phyloP scores from a whole-genome alignment of 2,888 invertebrate genomes.

The Gonocerus acuteangulatus region DNA sequence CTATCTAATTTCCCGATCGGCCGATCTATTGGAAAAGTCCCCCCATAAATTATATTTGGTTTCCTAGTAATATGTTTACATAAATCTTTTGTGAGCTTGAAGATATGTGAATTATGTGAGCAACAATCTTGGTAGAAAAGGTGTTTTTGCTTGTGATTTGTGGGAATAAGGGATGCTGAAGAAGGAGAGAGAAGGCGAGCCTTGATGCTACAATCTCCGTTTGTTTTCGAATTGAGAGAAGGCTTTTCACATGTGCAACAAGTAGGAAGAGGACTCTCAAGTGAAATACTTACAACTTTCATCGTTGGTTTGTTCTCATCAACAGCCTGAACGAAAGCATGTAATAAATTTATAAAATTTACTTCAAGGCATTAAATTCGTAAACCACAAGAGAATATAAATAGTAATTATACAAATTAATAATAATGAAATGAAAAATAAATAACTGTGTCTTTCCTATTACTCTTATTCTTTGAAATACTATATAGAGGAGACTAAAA shows the following conservation, averaged over 20 bases:
- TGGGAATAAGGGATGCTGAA: background rate
- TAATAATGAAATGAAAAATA: no score
- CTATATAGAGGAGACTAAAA: no score
- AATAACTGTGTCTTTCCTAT: background rate
- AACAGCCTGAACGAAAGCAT: conserved; percentile 30
- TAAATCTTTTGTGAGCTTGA: conserved; percentile 31
- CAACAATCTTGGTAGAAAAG: conserved; percentile 2
- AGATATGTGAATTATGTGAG: conserved; percentile 2
- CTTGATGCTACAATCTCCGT: conserved; percentile 1
- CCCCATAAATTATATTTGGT: conserved; percentile 61
- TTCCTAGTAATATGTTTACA: conserved; percentile 19
- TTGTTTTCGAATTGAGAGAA: conserved; percentile 9
- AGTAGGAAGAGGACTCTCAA: conserved; percentile 14
- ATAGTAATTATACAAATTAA: no score
- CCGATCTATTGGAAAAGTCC: conserved; percentile 70
- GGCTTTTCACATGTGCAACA: conserved; percentile 13
- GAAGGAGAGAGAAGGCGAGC: conserved; percentile 6
- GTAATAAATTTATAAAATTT: conserved; percentile 25
- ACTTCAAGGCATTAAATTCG: background rate
- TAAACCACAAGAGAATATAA: no score
- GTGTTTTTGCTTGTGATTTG: conserved; percentile 4
- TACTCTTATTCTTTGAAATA: no score
- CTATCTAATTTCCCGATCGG: conserved; percentile 44
- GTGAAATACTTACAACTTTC: conserved; percentile 34
- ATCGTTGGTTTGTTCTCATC: conserved; percentile 28